Evolutionary conservation across 2,888 invertebrate species (phyloP).

Genomic region (Troides aeacus): DNA sequence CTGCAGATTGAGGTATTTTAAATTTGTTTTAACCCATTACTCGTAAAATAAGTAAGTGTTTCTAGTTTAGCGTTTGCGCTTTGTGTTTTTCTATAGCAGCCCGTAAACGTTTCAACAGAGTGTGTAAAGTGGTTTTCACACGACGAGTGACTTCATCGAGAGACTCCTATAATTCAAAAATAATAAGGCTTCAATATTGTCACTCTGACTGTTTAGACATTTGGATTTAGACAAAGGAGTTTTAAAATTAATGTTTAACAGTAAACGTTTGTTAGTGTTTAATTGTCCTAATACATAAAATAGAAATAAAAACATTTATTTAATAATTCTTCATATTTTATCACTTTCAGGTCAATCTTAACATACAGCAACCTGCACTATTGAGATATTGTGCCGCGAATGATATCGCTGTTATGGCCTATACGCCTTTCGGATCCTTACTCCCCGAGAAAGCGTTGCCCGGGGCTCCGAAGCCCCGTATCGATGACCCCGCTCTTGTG

Average conservation of each 20-base stretch:
- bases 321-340: background rate
- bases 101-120: background rate
- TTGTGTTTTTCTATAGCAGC: too few relatives aligned
- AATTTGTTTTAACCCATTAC: background rate
- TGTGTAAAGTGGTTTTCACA: background rate
- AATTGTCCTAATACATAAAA: background rate
- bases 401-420: constrained; percentile 83
- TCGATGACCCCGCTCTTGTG: constrained; percentile 75
- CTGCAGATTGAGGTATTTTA: constrained; percentile 73
- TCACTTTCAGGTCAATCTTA: constrained; percentile 76
- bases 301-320: background rate
- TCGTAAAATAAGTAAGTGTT: background rate
- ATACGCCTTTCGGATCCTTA: constrained; percentile 85
- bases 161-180: background rate
- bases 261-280: background rate
- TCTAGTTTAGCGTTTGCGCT: too few relatives aligned
- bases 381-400: constrained; percentile 83
- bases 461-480: constrained; percentile 74
- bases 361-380: constrained; percentile 85
- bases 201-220: background rate
- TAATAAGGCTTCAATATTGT: background rate
- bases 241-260: background rate
- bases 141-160: background rate
- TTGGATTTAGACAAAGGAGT: background rate
- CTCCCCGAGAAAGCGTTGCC: constrained; percentile 64